phyloP scores from a whole-genome alignment of 2,113 vertebrate genomes.

The Cavia aperea region DNA sequence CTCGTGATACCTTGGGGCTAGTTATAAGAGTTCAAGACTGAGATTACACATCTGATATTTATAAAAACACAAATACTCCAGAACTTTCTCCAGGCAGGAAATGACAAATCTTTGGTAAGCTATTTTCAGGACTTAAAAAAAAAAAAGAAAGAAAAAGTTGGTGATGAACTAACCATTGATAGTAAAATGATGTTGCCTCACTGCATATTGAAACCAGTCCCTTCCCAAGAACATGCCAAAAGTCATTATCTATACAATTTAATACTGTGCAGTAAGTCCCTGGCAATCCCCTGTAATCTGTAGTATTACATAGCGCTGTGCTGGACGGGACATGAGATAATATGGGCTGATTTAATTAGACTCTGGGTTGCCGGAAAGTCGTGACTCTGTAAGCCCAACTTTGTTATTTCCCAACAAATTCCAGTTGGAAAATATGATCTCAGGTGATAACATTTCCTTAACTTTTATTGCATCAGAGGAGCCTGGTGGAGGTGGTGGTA shows the following conservation, averaged over 20 bases:
- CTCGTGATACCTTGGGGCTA: constrained; percentile 58
- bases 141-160: constrained; percentile 39
- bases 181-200: constrained; percentile 56
- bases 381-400: constrained; percentile 41
- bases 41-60: constrained; percentile 65
- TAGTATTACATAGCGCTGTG: constrained; percentile 11
- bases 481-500: background rate
- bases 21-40: constrained; percentile 61
- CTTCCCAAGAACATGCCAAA: constrained; percentile 63
- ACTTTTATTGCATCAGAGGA: constrained; percentile 51
- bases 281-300: constrained; percentile 57
- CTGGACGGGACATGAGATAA: constrained; percentile 54
- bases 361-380: constrained; percentile 36
- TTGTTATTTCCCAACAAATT: constrained; percentile 56
- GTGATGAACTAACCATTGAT: constrained; percentile 66
- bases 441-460: constrained; percentile 64
- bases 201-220: constrained; percentile 51
- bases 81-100: constrained; percentile 63
- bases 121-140: constrained; percentile 64
- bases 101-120: constrained; percentile 67
- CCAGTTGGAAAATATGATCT: constrained; percentile 66
- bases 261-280: constrained; percentile 51
- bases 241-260: constrained; percentile 60
- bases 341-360: constrained; percentile 61
- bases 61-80: constrained; percentile 58